Conservation (phyloP, 2,888 invertebrate species). For the Bembecia ichneumoniformis region DNA sequence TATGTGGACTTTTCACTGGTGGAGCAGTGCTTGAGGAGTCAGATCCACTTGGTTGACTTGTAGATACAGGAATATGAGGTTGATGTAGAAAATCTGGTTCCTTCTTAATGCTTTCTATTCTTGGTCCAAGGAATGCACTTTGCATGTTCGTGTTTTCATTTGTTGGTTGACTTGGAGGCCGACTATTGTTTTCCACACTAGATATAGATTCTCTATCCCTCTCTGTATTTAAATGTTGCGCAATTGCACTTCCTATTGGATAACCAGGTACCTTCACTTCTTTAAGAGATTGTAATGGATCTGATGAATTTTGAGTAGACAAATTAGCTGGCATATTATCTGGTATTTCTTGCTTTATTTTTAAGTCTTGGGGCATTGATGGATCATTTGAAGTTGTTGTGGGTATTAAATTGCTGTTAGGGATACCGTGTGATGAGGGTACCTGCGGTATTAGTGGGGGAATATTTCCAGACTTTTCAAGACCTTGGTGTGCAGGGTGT, state of each 20-base stretch:
- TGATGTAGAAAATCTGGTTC: constrained; percentile 77
- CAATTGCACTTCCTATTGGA: constrained; percentile 70
- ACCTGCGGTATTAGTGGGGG: constrained; percentile 56
- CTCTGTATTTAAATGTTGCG: constrained; percentile 61
- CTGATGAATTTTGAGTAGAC: constrained; percentile 68
- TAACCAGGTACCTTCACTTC: constrained; percentile 86
- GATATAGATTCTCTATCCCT: constrained; percentile 64
- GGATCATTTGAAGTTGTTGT: constrained; percentile 50
- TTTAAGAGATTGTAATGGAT: constrained; percentile 83
- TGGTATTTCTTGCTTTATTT: constrained; percentile 70
- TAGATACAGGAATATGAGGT: constrained; percentile 63
- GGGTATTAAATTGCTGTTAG: constrained; percentile 40
- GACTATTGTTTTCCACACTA: constrained; percentile 59
- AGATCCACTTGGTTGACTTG: constrained; percentile 52
- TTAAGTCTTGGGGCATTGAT: constrained; percentile 65
- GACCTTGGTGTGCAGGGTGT: constrained; percentile 38
- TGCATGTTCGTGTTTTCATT: constrained; percentile 62
- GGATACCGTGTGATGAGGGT: constrained; percentile 43
- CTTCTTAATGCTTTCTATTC: constrained; percentile 81
- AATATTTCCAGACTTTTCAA: constrained; percentile 54
- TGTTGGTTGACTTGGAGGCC: constrained; percentile 63
- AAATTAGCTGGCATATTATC: constrained; percentile 64
- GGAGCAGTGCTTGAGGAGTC: constrained; percentile 65
- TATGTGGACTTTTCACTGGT: constrained; percentile 71
- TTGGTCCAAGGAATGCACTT: constrained; percentile 75